phyloP scores from a whole-genome alignment of 2,113 vertebrate species.

The Silurus glanis region DNA sequence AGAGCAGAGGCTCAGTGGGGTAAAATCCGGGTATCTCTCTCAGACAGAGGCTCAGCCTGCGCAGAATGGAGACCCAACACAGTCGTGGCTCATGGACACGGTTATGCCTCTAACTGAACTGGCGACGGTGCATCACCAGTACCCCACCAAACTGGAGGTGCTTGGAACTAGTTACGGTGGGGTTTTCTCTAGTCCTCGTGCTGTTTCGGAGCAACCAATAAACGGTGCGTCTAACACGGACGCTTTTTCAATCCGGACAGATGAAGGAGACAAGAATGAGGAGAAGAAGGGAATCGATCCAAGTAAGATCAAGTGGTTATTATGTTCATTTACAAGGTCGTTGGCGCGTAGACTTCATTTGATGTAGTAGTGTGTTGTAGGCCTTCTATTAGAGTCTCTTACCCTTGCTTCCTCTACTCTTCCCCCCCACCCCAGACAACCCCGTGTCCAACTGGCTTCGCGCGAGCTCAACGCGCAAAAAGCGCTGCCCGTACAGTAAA shows the following conservation, averaged over 20 bases:
- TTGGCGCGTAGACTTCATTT: neutral
- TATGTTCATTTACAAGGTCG: neutral
- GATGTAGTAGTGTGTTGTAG: neutral
- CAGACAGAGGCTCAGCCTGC: constrained; percentile 85
- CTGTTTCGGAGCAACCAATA: constrained; percentile 58
- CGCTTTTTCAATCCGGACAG: constrained; percentile 55
- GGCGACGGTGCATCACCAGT: constrained; percentile 85
- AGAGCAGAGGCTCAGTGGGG: constrained; percentile 73
- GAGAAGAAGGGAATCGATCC: constrained; percentile 12
- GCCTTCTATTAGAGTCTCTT: neutral
- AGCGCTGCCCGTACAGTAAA: constrained; percentile 93
- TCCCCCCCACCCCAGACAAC: constrained; percentile 78
- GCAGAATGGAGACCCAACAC: constrained; percentile 87
- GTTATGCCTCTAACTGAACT: constrained; percentile 88
- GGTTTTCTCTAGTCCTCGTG: constrained; percentile 74
- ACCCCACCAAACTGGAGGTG: constrained; percentile 86
- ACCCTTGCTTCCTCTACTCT: constrained; percentile 38
- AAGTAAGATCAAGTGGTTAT: constrained; percentile 31
- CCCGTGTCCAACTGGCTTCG: constrained; percentile 96
- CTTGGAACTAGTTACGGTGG: constrained; percentile 77
- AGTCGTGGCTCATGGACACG: constrained; percentile 90
- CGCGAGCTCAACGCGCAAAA: constrained; percentile 93
- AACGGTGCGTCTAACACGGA: constrained; percentile 18
- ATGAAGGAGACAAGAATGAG: constrained; percentile 72
- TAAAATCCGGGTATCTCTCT: constrained; percentile 77